A percentile compares a stretch with the other conserved stretches of the same genome.
Evolutionary conservation across 2,797 vertebrate genomes (phyloP).

Genomic region (Decapterus maruadsi): DNA sequence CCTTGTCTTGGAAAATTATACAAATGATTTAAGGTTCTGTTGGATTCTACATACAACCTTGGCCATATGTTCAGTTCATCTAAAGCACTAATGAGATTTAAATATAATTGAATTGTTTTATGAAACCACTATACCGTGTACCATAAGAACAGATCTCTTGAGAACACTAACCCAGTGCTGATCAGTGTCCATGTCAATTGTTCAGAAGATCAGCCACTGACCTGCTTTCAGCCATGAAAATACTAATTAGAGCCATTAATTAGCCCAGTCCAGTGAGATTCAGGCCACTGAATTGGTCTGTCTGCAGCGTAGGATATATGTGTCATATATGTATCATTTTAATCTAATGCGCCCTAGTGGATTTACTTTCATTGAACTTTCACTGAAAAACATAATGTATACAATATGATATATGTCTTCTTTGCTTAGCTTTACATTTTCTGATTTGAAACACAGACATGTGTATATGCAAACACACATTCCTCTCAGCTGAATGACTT

Average conservation of each 20-base stretch:
- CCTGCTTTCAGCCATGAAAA: slow-evolving; percentile 54
- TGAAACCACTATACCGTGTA: not conserved
- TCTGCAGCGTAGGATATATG: slow-evolving; percentile 47
- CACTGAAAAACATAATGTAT: no score
- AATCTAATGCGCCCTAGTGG: slow-evolving; percentile 14
- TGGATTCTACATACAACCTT: slow-evolving; percentile 2
- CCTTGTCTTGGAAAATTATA: not conserved
- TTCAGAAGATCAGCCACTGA: slow-evolving; percentile 56
- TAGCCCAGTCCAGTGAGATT: slow-evolving; percentile 68
- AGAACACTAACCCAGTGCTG: slow-evolving; percentile 25
- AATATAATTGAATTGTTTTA: slow-evolving; percentile 30
- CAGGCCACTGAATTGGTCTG: slow-evolving; percentile 37
- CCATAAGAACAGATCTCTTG: slow-evolving; percentile 16
- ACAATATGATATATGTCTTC: not conserved
- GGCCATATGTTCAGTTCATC: slow-evolving; percentile 20
- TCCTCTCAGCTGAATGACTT: no score
- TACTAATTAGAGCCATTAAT: slow-evolving; percentile 74
- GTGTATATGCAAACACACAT: no score
- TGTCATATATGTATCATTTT: slow-evolving; percentile 49
- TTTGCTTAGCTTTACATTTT: not conserved
- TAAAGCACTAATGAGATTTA: slow-evolving; percentile 8
- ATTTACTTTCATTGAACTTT: no score
- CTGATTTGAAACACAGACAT: slow-evolving; percentile 2
- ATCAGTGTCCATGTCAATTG: slow-evolving; percentile 53
- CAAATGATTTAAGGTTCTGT: not conserved